phyloP scores from a whole-genome alignment of 1,140 invertebrate species.

The Zaprionus taronus region DNA sequence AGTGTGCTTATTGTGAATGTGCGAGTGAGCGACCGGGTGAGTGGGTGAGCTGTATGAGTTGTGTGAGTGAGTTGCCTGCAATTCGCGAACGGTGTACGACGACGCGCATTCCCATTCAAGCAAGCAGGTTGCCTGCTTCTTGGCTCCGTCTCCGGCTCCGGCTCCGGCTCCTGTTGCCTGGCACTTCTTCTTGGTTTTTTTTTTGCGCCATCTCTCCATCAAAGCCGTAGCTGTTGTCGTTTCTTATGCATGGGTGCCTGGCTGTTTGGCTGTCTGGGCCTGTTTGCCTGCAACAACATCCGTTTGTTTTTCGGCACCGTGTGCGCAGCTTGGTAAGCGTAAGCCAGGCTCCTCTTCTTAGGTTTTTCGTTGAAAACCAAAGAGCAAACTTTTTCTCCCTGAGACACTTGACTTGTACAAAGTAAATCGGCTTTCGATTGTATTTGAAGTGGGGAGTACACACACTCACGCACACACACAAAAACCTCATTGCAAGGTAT shows the following conservation, averaged over 20 bases:
- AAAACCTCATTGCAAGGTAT: slow-evolving; percentile 12
- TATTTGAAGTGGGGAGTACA: slow-evolving; percentile 51
- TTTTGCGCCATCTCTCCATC: slow-evolving; percentile 26
- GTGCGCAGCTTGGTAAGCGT: slow-evolving; percentile 24
- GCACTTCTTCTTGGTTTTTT: slow-evolving; percentile 30
- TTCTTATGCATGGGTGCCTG: slow-evolving; percentile 46
- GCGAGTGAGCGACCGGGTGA: slow-evolving; percentile 18
- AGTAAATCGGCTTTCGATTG: slow-evolving; percentile 74
- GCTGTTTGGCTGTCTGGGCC: slow-evolving; percentile 19
- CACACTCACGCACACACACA: slow-evolving; percentile 1
- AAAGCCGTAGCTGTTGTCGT: slow-evolving; percentile 51
- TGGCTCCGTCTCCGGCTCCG: slow-evolving; percentile 5
- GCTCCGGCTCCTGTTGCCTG: slow-evolving; percentile 35
- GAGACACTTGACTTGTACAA: slow-evolving; percentile 62
- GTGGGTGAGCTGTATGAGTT: slow-evolving; percentile 24
- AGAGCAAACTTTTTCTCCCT: slow-evolving; percentile 69
- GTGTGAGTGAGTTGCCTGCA: slow-evolving; percentile 23
- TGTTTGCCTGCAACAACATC: slow-evolving; percentile 61
- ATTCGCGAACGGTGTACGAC: slow-evolving; percentile 34
- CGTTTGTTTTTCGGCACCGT: slow-evolving; percentile 57
- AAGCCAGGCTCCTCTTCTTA: slow-evolving; percentile 38
- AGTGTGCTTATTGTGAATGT: slow-evolving; percentile 34
- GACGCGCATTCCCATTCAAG: slow-evolving; percentile 34
- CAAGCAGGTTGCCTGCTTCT: slow-evolving; percentile 8
- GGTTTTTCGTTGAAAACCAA: slow-evolving; percentile 46